Percentiles rank a stretch among this genome's conserved stretches.
phyloP scores from a whole-genome alignment of 2,888 invertebrate species.

The Drosophila recens region DNA sequence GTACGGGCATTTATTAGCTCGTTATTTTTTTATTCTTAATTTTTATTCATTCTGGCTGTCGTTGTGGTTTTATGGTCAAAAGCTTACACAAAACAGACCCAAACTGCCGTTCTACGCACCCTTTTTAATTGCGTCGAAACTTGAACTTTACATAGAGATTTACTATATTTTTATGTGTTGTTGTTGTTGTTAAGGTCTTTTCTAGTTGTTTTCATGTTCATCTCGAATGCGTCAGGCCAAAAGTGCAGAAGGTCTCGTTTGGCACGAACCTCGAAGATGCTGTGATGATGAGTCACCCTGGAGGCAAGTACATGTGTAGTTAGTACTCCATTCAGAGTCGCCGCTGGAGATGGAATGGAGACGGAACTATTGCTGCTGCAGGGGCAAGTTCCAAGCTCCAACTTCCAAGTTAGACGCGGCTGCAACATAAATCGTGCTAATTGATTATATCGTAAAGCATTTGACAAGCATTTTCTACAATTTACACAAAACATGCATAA shows the following conservation, averaged over 20 bases:
- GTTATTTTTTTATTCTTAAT: slow-evolving; percentile 57
- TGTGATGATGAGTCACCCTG: slow-evolving; percentile 66
- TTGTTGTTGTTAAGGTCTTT: slow-evolving; percentile 23
- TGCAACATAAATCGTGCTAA: slow-evolving; percentile 80
- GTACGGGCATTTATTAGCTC: slow-evolving; percentile 71
- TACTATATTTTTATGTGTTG: slow-evolving; percentile 1
- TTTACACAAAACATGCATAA: slow-evolving; percentile 76
- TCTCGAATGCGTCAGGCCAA: slow-evolving; percentile 51
- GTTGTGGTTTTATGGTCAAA: slow-evolving; percentile 45
- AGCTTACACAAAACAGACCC: slow-evolving; percentile 26
- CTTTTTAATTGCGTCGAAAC: slow-evolving; percentile 68
- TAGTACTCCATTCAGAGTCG: slow-evolving; percentile 6
- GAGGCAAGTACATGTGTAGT: slow-evolving; percentile 51
- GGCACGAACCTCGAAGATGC: slow-evolving; percentile 64
- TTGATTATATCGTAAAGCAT: slow-evolving; percentile 73
- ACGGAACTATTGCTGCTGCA: slow-evolving; percentile 22
- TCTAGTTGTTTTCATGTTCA: slow-evolving; percentile 15
- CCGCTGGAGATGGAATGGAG: slow-evolving; percentile 25
- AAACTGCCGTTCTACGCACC: slow-evolving; percentile 58
- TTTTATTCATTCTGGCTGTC: slow-evolving; percentile 18
- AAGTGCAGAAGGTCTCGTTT: slow-evolving; percentile 79
- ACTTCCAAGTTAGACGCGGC: slow-evolving; percentile 10
- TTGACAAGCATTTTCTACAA: slow-evolving; percentile 69
- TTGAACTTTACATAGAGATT: slow-evolving; percentile 36
- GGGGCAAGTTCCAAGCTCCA: slow-evolving; percentile 11